These are phyloP conservation scores for Takifugu bimaculatus DNA, from an alignment of 2,113 vertebrate genomes.

Conservation along the genomic window DNA sequence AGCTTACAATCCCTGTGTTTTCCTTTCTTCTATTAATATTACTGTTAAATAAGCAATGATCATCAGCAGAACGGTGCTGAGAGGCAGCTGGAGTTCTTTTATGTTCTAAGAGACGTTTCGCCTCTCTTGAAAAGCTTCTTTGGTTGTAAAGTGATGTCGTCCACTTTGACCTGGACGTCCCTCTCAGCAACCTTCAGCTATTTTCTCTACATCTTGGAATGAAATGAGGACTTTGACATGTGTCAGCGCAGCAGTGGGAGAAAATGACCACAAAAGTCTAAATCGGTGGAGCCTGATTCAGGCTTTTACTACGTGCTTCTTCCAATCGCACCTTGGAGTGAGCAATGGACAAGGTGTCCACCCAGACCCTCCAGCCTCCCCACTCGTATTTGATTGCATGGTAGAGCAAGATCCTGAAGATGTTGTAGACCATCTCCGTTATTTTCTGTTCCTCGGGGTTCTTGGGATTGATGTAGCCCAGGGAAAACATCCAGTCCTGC, in stretches of 20 bases:
- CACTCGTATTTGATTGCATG: constrained; percentile 99
- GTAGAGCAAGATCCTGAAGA: constrained; percentile 96
- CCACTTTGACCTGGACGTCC: no score
- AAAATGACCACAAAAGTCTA: no score
- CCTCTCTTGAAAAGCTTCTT: no score
- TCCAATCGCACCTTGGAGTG: constrained; percentile 91
- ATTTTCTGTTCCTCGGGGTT: constrained; percentile 98
- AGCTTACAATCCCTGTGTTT: neutral
- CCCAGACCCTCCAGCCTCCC: constrained; percentile 99
- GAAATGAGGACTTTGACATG: no score
- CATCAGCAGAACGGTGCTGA: no score
- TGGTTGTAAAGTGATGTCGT: no score
- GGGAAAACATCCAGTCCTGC: constrained; percentile 99
- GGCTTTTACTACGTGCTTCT: neutral
- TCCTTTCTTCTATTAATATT: neutral
- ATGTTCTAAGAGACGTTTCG: no score
- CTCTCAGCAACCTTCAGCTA: no score
- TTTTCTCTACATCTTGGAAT: no score
- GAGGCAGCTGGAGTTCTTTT: no score
- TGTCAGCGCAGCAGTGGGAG: no score
- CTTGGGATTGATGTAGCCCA: constrained; percentile 98
- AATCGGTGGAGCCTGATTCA: neutral
- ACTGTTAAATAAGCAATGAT: no score
- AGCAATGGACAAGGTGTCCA: constrained; percentile 96
- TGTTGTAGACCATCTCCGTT: constrained; percentile 99